phyloP scores from a whole-genome alignment of 2,797 vertebrate genomes.

The Tamandua tetradactyla region DNA sequence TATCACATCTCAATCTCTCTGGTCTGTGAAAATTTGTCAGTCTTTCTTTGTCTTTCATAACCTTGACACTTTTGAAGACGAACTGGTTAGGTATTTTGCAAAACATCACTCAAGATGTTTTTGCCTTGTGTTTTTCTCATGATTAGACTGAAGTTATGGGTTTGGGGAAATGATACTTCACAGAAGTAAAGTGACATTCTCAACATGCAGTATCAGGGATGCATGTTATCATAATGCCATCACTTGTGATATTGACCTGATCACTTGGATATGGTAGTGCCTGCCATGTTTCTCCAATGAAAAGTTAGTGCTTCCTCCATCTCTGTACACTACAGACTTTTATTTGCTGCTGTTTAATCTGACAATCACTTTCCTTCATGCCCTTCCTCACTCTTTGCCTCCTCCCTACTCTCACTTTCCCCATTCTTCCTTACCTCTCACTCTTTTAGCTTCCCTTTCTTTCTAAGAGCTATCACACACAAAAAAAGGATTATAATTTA shows the following conservation, averaged over 20 bases:
- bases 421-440: background rate
- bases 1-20: background rate
- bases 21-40: too few relatives aligned
- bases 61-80: background rate
- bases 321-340: background rate
- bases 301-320: background rate
- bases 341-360: background rate
- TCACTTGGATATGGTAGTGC: too few relatives aligned
- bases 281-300: background rate
- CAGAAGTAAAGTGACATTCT: background rate
- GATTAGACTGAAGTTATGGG: background rate
- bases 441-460: background rate
- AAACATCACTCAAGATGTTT: too few relatives aligned
- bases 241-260: background rate
- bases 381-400: background rate
- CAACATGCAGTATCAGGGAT: background rate
- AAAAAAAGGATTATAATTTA: background rate
- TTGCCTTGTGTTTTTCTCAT: background rate
- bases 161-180: background rate
- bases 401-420: background rate
- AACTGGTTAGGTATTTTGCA: background rate
- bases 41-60: background rate
- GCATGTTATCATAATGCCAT: too few relatives aligned
- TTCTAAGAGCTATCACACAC: background rate
- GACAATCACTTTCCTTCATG: too few relatives aligned